Evolutionary conservation across 1,140 invertebrate species (phyloP), one percentile per base, ranked within the genome.

Genomic region (Neodiprion pinetum): DNA sequence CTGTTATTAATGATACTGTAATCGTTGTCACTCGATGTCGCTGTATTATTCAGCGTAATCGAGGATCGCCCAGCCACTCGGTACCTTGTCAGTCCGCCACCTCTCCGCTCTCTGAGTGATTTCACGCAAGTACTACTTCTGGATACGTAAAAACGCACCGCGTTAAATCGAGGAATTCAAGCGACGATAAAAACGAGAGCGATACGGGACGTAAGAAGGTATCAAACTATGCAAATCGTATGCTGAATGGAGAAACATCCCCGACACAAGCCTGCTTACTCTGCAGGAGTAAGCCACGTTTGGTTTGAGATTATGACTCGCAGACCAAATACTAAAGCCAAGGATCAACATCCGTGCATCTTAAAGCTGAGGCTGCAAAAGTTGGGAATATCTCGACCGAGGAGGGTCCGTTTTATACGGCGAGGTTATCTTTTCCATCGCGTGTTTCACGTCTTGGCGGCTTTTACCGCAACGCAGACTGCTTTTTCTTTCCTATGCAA

Each of bases 261-360:
- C 28, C 28, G 28, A 40, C 1, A 2, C 28, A 40, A 40, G 28
- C 28, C 28, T 40, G 28, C 28, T 40, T 40, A 40, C 28, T 40
- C 28, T 5, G 28, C 28, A 40, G 28, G 28, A 40, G 28, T 40
- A 40, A 12, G 53, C 53, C 7, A 17, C 53, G n/a, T 12, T 61
- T 61, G n/a, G 53, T 61, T 61, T 61, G 53, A 61, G 53, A 61
- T 61, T 61, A 61, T 61, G 53, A 61, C 53, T 61, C 53, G 53
- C 53, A 17, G 53, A 17, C 53, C 53, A 61, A 61, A 61, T 61
- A 61, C 53, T 17, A 12, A 61, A 14, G 53, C 53, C 53, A 61
- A 3, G 9, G 53, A 61, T 61, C 53, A 61, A 61, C 53, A 12
- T 61, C 53, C 53, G 53, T 61, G 53, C 53, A 61, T 61, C 9